These are phyloP conservation scores for Saguinus imperator DNA, from an alignment of 2,113 vertebrate species.

Conservation along the genomic window DNA sequence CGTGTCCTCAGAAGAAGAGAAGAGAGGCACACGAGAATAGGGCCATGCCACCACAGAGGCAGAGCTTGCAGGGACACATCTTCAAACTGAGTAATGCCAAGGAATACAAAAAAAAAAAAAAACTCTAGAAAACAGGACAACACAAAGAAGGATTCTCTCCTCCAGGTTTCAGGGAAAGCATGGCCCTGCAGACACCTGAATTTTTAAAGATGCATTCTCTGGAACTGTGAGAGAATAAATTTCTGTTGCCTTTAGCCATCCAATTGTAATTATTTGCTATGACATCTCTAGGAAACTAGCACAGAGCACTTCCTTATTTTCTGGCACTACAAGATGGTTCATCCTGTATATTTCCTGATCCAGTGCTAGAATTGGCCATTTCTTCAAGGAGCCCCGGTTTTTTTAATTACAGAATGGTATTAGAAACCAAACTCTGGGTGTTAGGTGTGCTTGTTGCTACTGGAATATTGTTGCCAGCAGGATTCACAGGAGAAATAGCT, in stretches of 20 bases:
- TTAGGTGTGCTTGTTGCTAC: neutral
- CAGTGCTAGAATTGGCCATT: neutral
- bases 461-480: neutral
- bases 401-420: neutral
- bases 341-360: neutral
- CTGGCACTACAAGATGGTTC: neutral
- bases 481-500: neutral
- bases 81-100: neutral
- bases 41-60: neutral
- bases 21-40: accelerated
- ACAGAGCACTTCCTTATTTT: neutral
- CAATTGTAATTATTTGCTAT: neutral
- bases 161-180: neutral
- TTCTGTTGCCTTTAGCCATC: neutral
- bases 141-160: neutral
- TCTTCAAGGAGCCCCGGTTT: neutral
- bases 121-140: neutral
- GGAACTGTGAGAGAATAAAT: neutral
- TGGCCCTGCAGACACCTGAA: neutral
- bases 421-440: conserved; percentile 11
- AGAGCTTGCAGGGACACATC: neutral
- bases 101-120: neutral
- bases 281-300: neutral
- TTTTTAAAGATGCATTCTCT: neutral
- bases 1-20: neutral